These are phyloP conservation scores for Sardina pilchardus DNA, from an alignment of 2,113 vertebrate species.

Conservation along the genomic window DNA sequence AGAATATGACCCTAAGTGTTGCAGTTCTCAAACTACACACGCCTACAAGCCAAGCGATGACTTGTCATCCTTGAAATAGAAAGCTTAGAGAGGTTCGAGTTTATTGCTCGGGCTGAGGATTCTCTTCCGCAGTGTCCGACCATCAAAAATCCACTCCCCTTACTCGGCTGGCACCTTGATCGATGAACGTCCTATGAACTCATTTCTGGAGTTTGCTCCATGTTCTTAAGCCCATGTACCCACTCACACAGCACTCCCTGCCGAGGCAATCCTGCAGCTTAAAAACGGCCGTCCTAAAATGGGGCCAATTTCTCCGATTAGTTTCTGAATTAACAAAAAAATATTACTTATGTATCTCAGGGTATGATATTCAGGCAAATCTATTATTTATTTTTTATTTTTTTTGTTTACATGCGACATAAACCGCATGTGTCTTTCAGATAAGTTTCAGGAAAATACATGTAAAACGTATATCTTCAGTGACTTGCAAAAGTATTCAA, in stretches of 20 bases:
- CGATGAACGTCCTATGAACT: conserved; percentile 66
- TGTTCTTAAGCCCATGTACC: conserved; percentile 56
- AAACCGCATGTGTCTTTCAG: no score
- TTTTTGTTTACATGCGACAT: no score
- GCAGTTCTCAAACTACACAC: conserved; percentile 9
- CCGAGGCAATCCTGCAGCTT: conserved; percentile 53
- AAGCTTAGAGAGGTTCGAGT: conserved; percentile 22
- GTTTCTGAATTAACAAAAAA: neutral
- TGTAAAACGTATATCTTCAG: no score
- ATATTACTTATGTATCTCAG: neutral
- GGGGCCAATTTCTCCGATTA: neutral
- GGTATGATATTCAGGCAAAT: no score
- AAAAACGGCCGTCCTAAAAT: neutral
- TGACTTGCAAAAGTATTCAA: no score
- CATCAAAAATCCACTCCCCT: conserved; percentile 54
- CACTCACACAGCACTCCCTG: conserved; percentile 53
- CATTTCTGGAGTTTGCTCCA: conserved; percentile 57
- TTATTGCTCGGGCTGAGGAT: conserved; percentile 52
- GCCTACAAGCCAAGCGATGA: conserved; percentile 32
- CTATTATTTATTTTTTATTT: no score
- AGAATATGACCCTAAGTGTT: neutral
- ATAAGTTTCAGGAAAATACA: no score
- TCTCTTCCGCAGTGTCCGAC: conserved; percentile 44
- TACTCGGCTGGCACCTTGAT: conserved; percentile 61
- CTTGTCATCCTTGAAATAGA: conserved; percentile 37